Conservation (phyloP, 2,113 vertebrate genomes). For the Heloderma charlesbogerti region DNA sequence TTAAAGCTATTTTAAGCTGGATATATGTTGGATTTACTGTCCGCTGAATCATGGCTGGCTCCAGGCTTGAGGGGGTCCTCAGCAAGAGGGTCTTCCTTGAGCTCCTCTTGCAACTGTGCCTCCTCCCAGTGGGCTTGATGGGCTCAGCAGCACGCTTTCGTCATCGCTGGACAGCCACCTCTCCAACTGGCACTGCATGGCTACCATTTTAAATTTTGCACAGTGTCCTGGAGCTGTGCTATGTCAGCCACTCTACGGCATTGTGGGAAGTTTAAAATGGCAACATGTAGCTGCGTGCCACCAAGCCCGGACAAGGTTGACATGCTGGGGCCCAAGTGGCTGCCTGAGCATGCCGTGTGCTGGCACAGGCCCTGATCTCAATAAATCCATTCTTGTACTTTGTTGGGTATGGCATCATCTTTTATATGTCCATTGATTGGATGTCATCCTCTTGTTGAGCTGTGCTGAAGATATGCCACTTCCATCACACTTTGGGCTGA, state of each 20-base stretch:
- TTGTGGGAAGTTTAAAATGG: background rate
- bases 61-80: too few species aligned
- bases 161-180: background rate
- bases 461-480: background rate
- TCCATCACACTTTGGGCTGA: background rate
- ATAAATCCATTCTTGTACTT: background rate
- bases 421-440: background rate
- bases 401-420: background rate
- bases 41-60: background rate
- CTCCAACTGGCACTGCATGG: background rate
- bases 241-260: background rate
- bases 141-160: background rate
- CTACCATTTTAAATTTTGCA: background rate
- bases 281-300: background rate
- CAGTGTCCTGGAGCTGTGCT: background rate
- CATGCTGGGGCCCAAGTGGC: background rate
- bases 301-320: too few species aligned
- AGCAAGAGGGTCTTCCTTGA: too few species aligned
- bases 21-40: background rate
- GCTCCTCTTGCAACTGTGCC: too few species aligned
- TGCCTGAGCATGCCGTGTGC: background rate
- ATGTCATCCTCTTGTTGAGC: background rate
- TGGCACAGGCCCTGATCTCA: background rate
- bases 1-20: background rate
- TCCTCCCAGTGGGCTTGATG: too few species aligned